Conservation (phyloP, 2,113 vertebrate species). For the Hucho hucho region DNA sequence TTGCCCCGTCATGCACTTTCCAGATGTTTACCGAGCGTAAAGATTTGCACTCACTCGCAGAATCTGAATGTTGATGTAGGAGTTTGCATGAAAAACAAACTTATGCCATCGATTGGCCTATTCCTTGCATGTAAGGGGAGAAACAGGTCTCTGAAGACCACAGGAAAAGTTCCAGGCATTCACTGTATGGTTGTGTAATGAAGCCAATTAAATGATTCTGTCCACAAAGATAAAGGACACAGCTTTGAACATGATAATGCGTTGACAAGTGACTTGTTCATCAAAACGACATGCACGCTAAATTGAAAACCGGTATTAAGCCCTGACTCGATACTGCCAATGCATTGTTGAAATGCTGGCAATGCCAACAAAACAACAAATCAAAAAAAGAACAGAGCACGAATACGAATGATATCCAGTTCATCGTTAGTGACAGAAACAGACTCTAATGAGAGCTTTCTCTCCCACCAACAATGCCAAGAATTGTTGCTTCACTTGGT, state of each 20-base stretch:
- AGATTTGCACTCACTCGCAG: not conserved
- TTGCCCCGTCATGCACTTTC: conserved; percentile 17
- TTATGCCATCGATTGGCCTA: not conserved
- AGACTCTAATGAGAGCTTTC: conserved; percentile 28
- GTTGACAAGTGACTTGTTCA: not conserved
- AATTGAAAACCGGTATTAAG: not conserved
- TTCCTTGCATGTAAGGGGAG: not conserved
- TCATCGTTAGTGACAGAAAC: conserved; percentile 59
- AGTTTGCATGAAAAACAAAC: conserved; percentile 4
- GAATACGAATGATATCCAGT: conserved; percentile 62
- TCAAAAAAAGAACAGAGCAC: conserved; percentile 45
- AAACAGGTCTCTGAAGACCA: not conserved
- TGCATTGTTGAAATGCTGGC: not conserved
- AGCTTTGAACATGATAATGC: not conserved
- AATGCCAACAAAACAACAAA: conserved; percentile 53
- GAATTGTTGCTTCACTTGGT: conserved; percentile 16
- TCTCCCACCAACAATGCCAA: conserved; percentile 41
- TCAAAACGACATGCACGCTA: too few species aligned
- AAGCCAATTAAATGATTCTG: not conserved
- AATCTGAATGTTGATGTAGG: conserved; percentile 1
- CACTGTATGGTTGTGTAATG: not conserved
- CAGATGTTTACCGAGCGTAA: conserved; percentile 10
- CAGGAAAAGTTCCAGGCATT: not conserved
- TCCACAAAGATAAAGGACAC: not conserved
- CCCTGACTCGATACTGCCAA: not conserved